Conservation (phyloP, 2,888 invertebrate species). For the Trypoxylon attenuatum region DNA sequence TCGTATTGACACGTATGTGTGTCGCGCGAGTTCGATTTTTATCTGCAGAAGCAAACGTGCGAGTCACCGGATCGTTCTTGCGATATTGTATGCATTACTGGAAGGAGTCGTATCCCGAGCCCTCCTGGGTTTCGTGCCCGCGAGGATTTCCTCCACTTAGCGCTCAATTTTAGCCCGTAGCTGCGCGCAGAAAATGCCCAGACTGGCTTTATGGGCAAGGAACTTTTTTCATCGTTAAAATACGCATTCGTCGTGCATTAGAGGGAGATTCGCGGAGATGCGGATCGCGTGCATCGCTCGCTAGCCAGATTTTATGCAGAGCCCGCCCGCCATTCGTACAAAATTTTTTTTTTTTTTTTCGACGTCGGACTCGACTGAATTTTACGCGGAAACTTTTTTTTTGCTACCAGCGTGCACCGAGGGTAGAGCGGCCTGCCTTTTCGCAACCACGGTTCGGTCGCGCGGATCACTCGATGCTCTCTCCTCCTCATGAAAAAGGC, state of each 20-base stretch:
- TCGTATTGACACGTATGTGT: no score
- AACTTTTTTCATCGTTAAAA: neutral
- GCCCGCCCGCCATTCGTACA: neutral
- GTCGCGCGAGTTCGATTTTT: no score
- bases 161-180: neutral
- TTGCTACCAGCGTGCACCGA: neutral
- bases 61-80: no score
- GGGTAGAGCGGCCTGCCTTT: neutral
- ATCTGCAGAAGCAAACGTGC: no score
- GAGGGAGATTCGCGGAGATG: constrained; percentile 42
- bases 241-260: neutral
- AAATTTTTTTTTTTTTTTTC: neutral
- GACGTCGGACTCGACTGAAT: neutral
- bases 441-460: neutral
- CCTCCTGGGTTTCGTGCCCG: no score
- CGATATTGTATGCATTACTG: no score
- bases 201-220: neutral
- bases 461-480: constrained; percentile 1
- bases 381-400: constrained; percentile 27
- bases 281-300: constrained; percentile 36
- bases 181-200: neutral
- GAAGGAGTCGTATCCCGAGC: no score
- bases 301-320: neutral
- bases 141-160: no score
- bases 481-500: constrained; percentile 4